Base-by-base conservation (phyloP, 2,888 invertebrate species). In the Spodoptera littoralis region DNA sequence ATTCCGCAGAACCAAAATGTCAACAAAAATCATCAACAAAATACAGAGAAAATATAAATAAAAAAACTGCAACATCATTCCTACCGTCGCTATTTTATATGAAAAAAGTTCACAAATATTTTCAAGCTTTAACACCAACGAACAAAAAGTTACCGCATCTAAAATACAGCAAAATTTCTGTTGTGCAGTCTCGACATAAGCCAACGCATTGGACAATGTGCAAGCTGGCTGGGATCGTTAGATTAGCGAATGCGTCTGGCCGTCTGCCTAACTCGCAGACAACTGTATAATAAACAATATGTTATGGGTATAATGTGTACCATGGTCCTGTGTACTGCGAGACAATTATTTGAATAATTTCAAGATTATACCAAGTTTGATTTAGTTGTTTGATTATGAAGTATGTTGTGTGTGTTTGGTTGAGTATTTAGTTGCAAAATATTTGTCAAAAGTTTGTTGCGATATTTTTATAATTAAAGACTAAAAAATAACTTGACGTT, bases 181-280 rank as follows among this genome's bases (percentile, higher is more conserved):
- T 42, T 46, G 30, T 51, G 12, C 47, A 30, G 41, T 57, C 55
- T 42, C 22, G 46, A 55, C 22, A 45, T 53, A 52, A 49, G 46
- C 49, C 43, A 24, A 67, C 54, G 74, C 46, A 63, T 47, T 44
- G 61, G 42, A 30, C 41, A 52, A 45, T 47, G 44, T 47, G 51
- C 58, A 56, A 58, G 43, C 47, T 11, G 52, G 55, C 71, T 71
- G 75, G 58, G 70, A 74, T 74, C 70, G 70, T 74, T 64, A 71
- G 70, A 74, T 74, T 63, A 71, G 70, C 53, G 59, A 56, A 50
- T 64, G 64, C 70, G 70, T n/a, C 75, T 71, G 71, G 71, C 71
- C 18, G 70, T 74, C 70, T 71, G 75, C 71, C 71, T 71, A 71
- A 70, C 70, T 69, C 47, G 56, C 46, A 69, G 11, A 9, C 47